Evolutionary conservation across 1,140 invertebrate genomes (phyloP), one percentile per base, ranked within the genome.

Genomic region (Drosophila equinoxialis): DNA sequence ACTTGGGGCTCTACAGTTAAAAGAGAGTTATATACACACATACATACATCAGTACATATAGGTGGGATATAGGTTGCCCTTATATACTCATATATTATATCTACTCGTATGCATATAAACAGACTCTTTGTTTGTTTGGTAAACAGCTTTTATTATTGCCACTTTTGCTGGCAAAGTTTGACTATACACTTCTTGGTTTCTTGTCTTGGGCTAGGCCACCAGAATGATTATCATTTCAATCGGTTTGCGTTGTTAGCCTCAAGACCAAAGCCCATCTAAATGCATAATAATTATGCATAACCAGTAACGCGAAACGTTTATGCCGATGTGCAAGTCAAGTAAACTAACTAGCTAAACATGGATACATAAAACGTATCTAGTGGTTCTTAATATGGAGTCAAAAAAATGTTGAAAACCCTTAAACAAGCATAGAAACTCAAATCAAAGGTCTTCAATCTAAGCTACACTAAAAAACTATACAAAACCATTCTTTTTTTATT

Each of bases 21-120:
- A 57, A 48, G 4, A 30, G 7, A 62, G 23, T 14, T 2, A 20
- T 26, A 65, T 48, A 65, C 33, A 55, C 33, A 66, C 66, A 17
- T n/a, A n/a, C 17, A 8, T 48, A 20, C 6, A 48, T 48, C 3
- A 4, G 23, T 4, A 8, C 30, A 30, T 30, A 30, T 30, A 30
- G 30, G 30, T 30, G 30, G 14, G 45, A 48, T 48, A 48, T 23
- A 51, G 57, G 37, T 68, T 33, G 37, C 48, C 45, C 65, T 68
- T 51, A 63, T 68, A 59, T 75, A 75, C 14, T 17, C 7, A 48
- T 51, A 11, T 20, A 51, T 51, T 51, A 20, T 20, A 23, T 51
- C 10, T 11, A 39, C 37, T 39, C 37, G 10, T 23, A 51, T 51
- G 17, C 8, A 20, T 51, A 23, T 51, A 11, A 51, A 51, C 45